phyloP scores from a whole-genome alignment of 2,113 vertebrate genomes.

The Phalacrocorax brasilianus region DNA sequence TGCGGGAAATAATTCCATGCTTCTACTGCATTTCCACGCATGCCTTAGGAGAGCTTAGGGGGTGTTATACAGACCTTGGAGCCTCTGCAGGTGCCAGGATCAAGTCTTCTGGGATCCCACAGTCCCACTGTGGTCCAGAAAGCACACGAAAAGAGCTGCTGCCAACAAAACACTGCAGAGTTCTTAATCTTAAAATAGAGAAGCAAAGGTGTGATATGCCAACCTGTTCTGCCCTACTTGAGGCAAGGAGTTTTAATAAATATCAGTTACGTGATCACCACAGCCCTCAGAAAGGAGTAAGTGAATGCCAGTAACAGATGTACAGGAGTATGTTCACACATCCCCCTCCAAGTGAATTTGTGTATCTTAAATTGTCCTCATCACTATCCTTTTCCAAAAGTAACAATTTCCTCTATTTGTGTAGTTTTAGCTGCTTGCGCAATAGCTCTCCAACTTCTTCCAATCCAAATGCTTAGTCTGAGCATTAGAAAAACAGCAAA shows the following conservation, averaged over 20 bases:
- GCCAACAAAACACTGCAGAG: neutral
- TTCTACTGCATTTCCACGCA: neutral
- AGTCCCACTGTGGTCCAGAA: neutral
- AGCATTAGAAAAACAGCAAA: neutral
- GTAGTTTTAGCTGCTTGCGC: neutral
- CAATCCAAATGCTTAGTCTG: neutral
- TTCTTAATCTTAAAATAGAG: neutral
- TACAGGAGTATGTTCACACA: neutral
- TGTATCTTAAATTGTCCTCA: neutral
- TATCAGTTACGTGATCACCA: neutral
- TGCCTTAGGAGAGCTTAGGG: neutral
- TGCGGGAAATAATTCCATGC: neutral
- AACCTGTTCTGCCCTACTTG: rapidly evolving
- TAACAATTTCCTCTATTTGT: rapidly evolving
- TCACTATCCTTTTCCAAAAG: neutral
- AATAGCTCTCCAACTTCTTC: neutral
- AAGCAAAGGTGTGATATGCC: neutral
- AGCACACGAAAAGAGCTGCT: neutral
- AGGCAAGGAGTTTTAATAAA: neutral
- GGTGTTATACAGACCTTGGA: neutral
- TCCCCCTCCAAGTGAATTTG: rapidly evolving
- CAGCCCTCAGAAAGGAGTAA: neutral
- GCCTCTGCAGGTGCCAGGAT: neutral
- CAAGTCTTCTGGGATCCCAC: neutral
- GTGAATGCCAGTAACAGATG: neutral